Percentiles rank a stretch among this genome's conserved stretches.
Evolutionary conservation across 2,113 vertebrate genomes (phyloP).

Genomic region (Miniopterus natalensis): DNA sequence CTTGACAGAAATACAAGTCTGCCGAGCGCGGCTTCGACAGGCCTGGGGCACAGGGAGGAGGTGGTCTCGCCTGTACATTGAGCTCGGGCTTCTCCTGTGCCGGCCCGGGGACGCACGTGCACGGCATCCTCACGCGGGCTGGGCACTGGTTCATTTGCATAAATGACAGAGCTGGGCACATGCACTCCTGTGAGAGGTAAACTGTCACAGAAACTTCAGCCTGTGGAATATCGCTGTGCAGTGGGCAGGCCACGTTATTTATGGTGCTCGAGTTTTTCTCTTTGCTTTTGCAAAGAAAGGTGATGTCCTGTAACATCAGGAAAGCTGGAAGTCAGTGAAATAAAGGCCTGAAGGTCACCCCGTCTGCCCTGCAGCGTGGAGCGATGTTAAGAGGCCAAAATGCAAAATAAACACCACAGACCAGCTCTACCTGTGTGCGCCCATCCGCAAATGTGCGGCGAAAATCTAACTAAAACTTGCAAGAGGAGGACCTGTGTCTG

Average conservation of each 20-base stretch:
- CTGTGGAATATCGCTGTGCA: neutral
- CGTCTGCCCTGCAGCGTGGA: neutral
- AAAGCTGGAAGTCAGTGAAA: neutral
- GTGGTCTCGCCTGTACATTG: neutral
- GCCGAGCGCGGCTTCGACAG: neutral
- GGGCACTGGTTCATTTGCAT: neutral
- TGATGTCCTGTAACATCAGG: neutral
- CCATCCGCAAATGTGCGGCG: neutral
- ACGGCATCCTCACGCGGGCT: rapidly evolving
- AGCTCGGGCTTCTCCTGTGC: neutral
- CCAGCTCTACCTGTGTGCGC: too few relatives aligned
- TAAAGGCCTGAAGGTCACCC: neutral
- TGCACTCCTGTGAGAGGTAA: neutral
- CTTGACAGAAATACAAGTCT: slow-evolving; percentile 70
- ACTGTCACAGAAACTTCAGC: neutral
- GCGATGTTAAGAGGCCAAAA: neutral
- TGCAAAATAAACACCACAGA: neutral
- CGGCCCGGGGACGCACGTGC: neutral
- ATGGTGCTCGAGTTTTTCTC: neutral
- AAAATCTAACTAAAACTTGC: neutral
- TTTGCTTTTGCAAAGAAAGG: slow-evolving; percentile 32
- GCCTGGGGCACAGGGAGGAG: neutral
- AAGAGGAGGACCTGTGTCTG: neutral
- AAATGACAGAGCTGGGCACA: neutral
- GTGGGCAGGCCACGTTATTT: neutral